phyloP scores from a whole-genome alignment of 2,888 invertebrate genomes.

The Drosophila formosana region DNA sequence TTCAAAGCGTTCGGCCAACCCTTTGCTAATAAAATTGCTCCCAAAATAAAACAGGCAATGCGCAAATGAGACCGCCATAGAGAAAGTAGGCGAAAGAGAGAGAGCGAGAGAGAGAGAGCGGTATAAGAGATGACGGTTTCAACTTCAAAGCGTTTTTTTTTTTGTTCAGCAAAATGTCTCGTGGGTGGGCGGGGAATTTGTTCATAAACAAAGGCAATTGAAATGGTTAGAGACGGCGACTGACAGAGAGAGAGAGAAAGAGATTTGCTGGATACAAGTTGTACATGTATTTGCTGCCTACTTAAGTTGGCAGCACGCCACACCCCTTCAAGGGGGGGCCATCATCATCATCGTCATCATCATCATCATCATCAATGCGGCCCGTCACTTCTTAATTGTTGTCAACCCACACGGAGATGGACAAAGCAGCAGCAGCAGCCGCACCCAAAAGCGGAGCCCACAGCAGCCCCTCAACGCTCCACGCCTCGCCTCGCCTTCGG shows the following conservation, averaged over 20 bases:
- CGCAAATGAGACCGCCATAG: conserved; percentile 2
- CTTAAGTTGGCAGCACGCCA: conserved; percentile 53
- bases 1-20: conserved; percentile 71
- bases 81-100: conserved; percentile 9
- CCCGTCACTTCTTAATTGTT: conserved; percentile 73
- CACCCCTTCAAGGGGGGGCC: background rate
- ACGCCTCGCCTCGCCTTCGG: conserved; percentile 5
- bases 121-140: conserved; percentile 44
- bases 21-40: conserved; percentile 76
- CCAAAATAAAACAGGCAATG: conserved; percentile 60
- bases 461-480: conserved; percentile 2
- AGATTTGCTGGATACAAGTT: conserved; percentile 47
- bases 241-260: conserved; percentile 9
- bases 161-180: conserved; percentile 25
- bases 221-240: conserved; percentile 44
- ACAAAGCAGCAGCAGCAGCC: conserved; percentile 56
- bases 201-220: conserved; percentile 67
- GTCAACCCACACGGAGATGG: conserved; percentile 74
- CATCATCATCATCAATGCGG: conserved; percentile 25
- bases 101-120: conserved; percentile 6
- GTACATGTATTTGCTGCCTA: conserved; percentile 62
- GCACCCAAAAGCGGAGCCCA: conserved; percentile 57
- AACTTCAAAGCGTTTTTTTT: conserved; percentile 61
- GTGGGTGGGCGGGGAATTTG: conserved; percentile 37
- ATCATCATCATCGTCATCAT: background rate